Base-by-base conservation (phyloP, 2,888 invertebrate genomes). In the Patella caerulea region DNA sequence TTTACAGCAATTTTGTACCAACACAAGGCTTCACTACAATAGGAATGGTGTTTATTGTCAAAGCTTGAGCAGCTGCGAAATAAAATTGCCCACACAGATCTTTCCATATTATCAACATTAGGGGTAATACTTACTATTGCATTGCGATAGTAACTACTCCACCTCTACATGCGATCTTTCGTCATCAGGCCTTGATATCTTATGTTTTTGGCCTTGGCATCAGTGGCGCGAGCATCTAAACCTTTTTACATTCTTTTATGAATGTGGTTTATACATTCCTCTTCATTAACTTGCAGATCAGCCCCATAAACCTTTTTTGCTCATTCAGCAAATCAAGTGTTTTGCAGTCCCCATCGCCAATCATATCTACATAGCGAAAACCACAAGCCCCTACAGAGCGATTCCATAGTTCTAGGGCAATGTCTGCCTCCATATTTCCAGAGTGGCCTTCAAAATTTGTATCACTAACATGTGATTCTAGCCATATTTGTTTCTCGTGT, bases 251-350 rank as follows among this genome's bases (percentile, higher is more conserved):
- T 76, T 9, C 76, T 54, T 54, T 76, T 76, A 17, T 76, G 76
- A 12, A 76, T 34, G 34, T 76, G 72, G 19, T 76, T 76, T 15
- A 76, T 76, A 54, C 71, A 76, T 71, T 76, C 72, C 45, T 76
- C 76, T 52, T 76, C 72, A 24, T 12, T 55, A 0, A 71, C 15
- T 29, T 29, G 52, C 15, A 54, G 15, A 9, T 24, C 71, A 17
- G 53, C 71, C 17, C 76, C 76, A 54, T 76, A 76, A 12, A 54
- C 19, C 19, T 76, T 70, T 76, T 70, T n/a, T 52, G 11, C n/a
- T 76, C 71, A 54, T 52, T 34, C 19, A 76, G 34, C 19, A 3
- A 24, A 14, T 72, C 54, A 4, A 54, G 52, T 17, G 65, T 76
- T n/a, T 52, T 71, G 12, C 34, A 52, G 54, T 76, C 76, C 24